Conservation (phyloP, 1,140 invertebrate species). For the Anthonomus grandis region DNA sequence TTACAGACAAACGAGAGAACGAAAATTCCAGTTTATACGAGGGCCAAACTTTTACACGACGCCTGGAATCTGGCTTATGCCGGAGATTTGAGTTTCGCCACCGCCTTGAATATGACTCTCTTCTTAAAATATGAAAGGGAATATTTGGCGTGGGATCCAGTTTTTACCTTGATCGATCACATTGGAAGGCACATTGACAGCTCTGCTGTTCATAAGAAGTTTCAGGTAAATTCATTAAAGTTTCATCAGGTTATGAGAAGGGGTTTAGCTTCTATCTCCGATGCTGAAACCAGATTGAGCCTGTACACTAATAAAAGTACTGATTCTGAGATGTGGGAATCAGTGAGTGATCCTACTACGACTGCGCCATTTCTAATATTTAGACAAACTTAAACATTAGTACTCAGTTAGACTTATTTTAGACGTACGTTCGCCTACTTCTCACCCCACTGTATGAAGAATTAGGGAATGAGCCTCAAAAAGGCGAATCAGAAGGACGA, state of each 20-base stretch:
- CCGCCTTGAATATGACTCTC: slow-evolving; percentile 71
- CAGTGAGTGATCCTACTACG: too few species aligned
- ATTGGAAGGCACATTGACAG: slow-evolving; percentile 68
- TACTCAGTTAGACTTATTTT: too few species aligned
- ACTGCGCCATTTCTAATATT: not conserved
- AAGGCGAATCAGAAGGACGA: slow-evolving; percentile 58
- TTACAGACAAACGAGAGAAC: slow-evolving; percentile 55
- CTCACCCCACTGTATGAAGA: slow-evolving; percentile 66
- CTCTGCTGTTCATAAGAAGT: slow-evolving; percentile 61
- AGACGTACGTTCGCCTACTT: slow-evolving; percentile 63
- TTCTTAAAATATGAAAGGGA: slow-evolving; percentile 68
- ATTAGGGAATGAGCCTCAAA: slow-evolving; percentile 52
- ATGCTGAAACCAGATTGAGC: too few species aligned
- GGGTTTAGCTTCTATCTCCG: too few species aligned
- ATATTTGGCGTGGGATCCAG: slow-evolving; percentile 72
- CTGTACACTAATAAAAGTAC: not conserved
- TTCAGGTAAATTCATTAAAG: slow-evolving; percentile 64
- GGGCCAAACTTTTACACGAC: slow-evolving; percentile 73
- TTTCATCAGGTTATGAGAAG: too few species aligned
- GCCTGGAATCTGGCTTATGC: slow-evolving; percentile 75
- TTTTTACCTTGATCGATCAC: slow-evolving; percentile 76
- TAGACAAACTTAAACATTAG: slow-evolving; percentile 12
- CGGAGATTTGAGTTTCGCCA: slow-evolving; percentile 66
- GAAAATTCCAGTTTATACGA: slow-evolving; percentile 64
- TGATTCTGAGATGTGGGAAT: slow-evolving; percentile 3